Evolutionary conservation across 2,888 invertebrate species (phyloP), one percentile per base, ranked within the genome.

Genomic region (Apomyelois bistriatella): DNA sequence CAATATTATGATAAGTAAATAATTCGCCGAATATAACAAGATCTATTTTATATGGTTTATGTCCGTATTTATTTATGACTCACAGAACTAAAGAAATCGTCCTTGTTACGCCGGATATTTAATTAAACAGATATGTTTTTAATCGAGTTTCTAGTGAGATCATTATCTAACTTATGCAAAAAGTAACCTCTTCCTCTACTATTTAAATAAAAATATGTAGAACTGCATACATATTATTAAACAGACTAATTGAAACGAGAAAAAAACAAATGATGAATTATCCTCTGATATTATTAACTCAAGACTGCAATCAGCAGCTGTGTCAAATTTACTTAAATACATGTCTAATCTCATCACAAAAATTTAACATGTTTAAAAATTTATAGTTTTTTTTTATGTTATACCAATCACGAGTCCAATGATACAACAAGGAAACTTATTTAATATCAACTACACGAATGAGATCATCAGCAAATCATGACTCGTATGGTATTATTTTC

Each of bases 401-500:
- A 22, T 22, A 22, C 22, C 22, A 48, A 50, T 32, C 16, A 47
- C 22, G 22, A 22, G 22, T 22, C 2, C 22, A 22, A 22, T 22
- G 22, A 32, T 15, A 10, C 3, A 15, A 48, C 10, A 37, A 43
- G 52, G 43, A 52, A 52, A 43, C 22, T 42, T 41, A 36, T 52
- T 43, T 42, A 47, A 36, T 37, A 36, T 10, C 41, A 47, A 35
- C 36, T 48, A 56, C 66, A 68, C 66, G 64, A 74, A 72, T 80
- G 79, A 80, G 73, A 75, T 81, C 82, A 82, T 62, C 68, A 54
- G 58, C 57, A 57, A 53, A 46, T 55, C 58, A 60, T 85, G 84
- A 85, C 63, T 83, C 82, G 84, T 62, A 62, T 58, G 62, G 71
- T 79, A 77, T 78, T 74, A 75, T 79, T 78, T 75, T 64, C 59